Conservation (phyloP, 2,888 invertebrate species). For the Lingula anatina region DNA sequence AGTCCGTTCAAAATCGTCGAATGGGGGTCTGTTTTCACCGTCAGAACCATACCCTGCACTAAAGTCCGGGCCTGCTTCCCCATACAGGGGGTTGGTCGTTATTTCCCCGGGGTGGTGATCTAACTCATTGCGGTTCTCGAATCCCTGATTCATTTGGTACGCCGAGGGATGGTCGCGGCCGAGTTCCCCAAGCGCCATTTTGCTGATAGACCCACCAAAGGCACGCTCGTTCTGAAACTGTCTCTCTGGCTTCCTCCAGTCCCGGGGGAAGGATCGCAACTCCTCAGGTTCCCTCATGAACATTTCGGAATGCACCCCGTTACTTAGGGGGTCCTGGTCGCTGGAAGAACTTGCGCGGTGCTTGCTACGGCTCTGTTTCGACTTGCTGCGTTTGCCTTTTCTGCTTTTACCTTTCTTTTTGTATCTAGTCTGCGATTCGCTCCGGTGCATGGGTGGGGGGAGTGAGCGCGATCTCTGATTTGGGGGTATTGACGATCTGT, state of each 20-base stretch:
- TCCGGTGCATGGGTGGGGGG: neutral
- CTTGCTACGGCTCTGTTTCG: neutral
- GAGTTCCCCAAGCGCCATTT: neutral
- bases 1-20: neutral
- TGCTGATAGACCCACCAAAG: slow-evolving; percentile 10
- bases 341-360: neutral
- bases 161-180: neutral
- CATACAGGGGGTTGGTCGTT: neutral
- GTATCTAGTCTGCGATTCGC: neutral
- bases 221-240: slow-evolving; percentile 35
- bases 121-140: no score
- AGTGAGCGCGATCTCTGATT: no score
- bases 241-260: slow-evolving; percentile 30
- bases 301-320: neutral
- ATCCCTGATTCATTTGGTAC: neutral
- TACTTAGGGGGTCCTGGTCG: neutral
- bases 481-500: no score
- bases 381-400: neutral
- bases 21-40: neutral
- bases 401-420: neutral
- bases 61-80: neutral
- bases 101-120: no score
- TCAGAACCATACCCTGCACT: no score
- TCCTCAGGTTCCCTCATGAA: neutral
- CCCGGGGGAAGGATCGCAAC: slow-evolving; percentile 15